Base-by-base conservation (phyloP, 1,140 invertebrate genomes). In the Oscheius sp. region DNA sequence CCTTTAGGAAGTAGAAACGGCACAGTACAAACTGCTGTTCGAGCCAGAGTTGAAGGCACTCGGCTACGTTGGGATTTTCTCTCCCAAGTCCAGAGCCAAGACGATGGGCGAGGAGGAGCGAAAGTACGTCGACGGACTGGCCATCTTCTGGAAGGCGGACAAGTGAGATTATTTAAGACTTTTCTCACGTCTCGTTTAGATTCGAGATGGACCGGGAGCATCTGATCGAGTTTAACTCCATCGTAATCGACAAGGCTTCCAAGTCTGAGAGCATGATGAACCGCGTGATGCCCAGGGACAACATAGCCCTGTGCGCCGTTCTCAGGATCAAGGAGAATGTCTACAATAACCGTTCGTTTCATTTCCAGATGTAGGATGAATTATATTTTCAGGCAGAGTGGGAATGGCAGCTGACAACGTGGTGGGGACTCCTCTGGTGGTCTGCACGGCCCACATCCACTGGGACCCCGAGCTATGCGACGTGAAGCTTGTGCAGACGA, bases 391-490 rank as follows among this genome's bases (percentile, higher is more conserved):
- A 31, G 55, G 23, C 28, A 34, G 65, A 42, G 42, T 68, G 23
- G 3, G 10, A n/a, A 75, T 71, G 2, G 29, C 46, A 15, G 38
- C 59, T 42, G 69, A 79, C 34, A 76, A 64, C 36, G 74, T 82
- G 36, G 66, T 85, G 1, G 89, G 90, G 76, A 93, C 94, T 84
- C 91, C 92, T 29, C 87, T 98, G 69, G 87, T 98, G 68, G 94
- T 99, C 32, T 96, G 94, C 84, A 98, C 95, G 2, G 95, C 95
- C 36, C 97, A 99, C 86, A 95, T 99, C 73, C 95, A 99, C 86
- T 99, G 96, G 97, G 96, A 99, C 88, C 97, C 97, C 1, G 95
- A 99, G 87, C 99, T 92, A 85, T 97, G 94, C 83, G 97, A 99
- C 86, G 97, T 99, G n/a, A 99, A 99, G 87, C 88, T 99, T 1